Conservation (phyloP, 2,888 invertebrate genomes). For the Keiferia lycopersicella region DNA sequence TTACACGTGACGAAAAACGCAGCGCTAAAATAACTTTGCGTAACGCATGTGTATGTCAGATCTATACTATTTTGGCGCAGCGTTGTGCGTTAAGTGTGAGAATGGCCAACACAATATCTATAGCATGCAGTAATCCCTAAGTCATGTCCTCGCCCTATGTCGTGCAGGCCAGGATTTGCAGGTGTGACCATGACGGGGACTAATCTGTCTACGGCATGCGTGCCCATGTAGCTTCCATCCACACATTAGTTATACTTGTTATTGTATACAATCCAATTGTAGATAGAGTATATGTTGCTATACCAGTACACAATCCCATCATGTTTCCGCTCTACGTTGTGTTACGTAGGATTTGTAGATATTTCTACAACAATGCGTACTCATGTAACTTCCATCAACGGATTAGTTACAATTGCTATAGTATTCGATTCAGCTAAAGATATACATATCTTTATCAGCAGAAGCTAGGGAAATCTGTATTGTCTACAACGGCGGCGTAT, state of each 20-base stretch:
- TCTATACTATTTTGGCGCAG: no score
- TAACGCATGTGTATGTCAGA: no score
- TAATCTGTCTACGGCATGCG: conserved; percentile 29
- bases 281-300: no score
- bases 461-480: not conserved
- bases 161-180: conserved; percentile 50
- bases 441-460: not conserved
- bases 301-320: no score
- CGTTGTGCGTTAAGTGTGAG: no score
- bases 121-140: conserved; percentile 47
- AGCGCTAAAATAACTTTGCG: no score
- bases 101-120: conserved; percentile 24
- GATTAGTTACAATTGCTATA: not conserved
- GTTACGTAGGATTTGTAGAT: no score
- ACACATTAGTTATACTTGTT: no score
- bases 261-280: no score
- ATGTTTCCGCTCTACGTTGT: no score
- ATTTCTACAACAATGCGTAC: not conserved
- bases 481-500: not conserved
- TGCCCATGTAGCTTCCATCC: no score
- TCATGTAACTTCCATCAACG: not conserved
- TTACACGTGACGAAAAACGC: no score
- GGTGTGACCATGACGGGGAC: conserved; percentile 35
- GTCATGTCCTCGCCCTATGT: conserved; percentile 44
- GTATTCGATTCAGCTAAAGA: not conserved